phyloP scores from a whole-genome alignment of 1,140 invertebrate species.

The Sycophaga agraensis region DNA sequence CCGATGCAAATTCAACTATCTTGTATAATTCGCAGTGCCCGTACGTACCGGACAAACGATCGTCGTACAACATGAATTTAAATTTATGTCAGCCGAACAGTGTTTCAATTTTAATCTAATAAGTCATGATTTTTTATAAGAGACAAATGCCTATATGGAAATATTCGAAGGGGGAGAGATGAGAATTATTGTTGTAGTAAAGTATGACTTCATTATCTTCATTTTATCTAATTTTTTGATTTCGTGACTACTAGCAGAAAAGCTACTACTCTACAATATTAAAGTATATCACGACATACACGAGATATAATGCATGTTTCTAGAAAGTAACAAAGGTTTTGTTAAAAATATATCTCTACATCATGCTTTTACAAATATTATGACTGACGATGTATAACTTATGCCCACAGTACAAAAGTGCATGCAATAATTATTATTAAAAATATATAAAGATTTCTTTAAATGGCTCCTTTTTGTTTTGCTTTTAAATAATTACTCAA shows the following conservation, averaged over 20 bases:
- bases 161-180: conserved; percentile 28
- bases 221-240: too few relatives aligned
- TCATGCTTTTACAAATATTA: conserved; percentile 22
- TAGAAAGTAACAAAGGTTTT: not conserved
- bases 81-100: too few relatives aligned
- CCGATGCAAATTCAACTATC: too few relatives aligned
- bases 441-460: too few relatives aligned
- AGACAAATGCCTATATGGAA: conserved; percentile 13
- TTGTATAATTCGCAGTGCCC: too few relatives aligned
- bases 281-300: not conserved
- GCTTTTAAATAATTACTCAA: too few relatives aligned
- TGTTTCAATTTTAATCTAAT: too few relatives aligned
- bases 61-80: too few relatives aligned
- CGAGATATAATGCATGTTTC: not conserved
- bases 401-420: conserved; percentile 15
- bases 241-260: too few relatives aligned
- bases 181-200: conserved; percentile 13
- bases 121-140: not conserved
- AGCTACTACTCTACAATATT: too few relatives aligned
- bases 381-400: conserved; percentile 8
- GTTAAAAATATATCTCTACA: not conserved
- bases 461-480: too few relatives aligned
- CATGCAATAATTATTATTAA: conserved; percentile 26
- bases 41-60: too few relatives aligned
- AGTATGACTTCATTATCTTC: not conserved